These are phyloP conservation scores for Drosophila melanica DNA, from an alignment of 1,140 invertebrate genomes.

Conservation along the genomic window DNA sequence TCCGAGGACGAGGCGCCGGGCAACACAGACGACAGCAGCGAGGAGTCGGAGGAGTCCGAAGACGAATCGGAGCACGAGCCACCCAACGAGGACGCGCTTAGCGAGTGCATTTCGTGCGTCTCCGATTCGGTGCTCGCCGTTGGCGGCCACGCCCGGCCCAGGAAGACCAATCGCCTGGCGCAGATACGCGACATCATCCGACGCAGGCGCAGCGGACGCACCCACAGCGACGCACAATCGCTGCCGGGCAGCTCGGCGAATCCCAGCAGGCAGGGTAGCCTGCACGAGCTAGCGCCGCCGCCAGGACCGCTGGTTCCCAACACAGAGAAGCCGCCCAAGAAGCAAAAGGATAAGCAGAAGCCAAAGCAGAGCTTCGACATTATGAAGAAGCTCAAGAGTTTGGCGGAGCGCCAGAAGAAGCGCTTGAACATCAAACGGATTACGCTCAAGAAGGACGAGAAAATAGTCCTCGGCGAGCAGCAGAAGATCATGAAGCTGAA, in stretches of 20 bases:
- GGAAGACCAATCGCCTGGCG: constrained; percentile 67
- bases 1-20: constrained; percentile 70
- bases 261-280: constrained; percentile 67
- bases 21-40: constrained; percentile 59
- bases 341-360: constrained; percentile 43
- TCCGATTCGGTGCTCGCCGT: constrained; percentile 78
- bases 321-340: constrained; percentile 44
- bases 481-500: constrained; percentile 80
- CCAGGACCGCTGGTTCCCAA: constrained; percentile 61
- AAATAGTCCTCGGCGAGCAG: constrained; percentile 77
- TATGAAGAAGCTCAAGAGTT: constrained; percentile 87
- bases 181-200: constrained; percentile 64
- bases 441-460: constrained; percentile 81
- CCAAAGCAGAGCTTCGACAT: constrained; percentile 84
- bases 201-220: constrained; percentile 71
- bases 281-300: constrained; percentile 72
- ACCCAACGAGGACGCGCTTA: constrained; percentile 75
- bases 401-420: constrained; percentile 86
- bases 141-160: constrained; percentile 62
- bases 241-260: constrained; percentile 73
- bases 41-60: constrained; percentile 63
- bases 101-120: constrained; percentile 82
- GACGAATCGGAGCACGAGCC: constrained; percentile 47
- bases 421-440: constrained; percentile 85
- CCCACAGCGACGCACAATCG: constrained; percentile 78